phyloP scores from a whole-genome alignment of 2,797 vertebrate species.

The Cuniculus paca region DNA sequence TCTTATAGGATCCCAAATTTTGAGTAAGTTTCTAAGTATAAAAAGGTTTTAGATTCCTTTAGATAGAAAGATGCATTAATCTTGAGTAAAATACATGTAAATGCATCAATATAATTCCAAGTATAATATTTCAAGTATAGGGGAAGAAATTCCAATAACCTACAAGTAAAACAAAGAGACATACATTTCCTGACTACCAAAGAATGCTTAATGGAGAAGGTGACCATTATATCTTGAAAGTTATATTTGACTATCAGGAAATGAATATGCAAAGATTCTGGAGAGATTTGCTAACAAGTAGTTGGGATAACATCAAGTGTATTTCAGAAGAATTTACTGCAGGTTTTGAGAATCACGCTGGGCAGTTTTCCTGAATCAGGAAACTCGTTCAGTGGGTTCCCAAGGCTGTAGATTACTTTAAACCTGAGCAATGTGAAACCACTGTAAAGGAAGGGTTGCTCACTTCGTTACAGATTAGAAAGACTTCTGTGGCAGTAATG shows the following conservation, averaged over 20 bases:
- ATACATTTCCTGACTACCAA: not conserved
- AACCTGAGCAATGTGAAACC: not conserved
- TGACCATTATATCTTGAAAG: not conserved
- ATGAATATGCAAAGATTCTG: not conserved
- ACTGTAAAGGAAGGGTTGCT: not conserved
- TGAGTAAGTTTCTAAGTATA: not conserved
- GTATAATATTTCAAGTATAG: not conserved
- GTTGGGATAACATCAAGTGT: not conserved
- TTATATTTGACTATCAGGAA: not conserved
- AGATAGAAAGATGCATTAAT: not conserved
- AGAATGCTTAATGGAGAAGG: not conserved
- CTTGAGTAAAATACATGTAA: not conserved
- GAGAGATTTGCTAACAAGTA: not conserved
- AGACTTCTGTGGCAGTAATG: not conserved
- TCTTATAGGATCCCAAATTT: not conserved
- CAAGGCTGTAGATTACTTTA: not conserved
- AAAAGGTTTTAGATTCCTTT: not conserved
- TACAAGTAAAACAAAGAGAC: not conserved
- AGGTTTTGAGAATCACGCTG: not conserved
- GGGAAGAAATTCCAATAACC: not conserved
- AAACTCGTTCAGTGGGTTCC: not conserved
- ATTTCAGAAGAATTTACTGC: not conserved
- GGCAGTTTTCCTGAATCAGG: not conserved
- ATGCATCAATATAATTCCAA: constrained; percentile 1
- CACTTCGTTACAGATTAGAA: not conserved